Conservation (phyloP, 2,888 invertebrate species). For the Ariolimax columbianus region DNA sequence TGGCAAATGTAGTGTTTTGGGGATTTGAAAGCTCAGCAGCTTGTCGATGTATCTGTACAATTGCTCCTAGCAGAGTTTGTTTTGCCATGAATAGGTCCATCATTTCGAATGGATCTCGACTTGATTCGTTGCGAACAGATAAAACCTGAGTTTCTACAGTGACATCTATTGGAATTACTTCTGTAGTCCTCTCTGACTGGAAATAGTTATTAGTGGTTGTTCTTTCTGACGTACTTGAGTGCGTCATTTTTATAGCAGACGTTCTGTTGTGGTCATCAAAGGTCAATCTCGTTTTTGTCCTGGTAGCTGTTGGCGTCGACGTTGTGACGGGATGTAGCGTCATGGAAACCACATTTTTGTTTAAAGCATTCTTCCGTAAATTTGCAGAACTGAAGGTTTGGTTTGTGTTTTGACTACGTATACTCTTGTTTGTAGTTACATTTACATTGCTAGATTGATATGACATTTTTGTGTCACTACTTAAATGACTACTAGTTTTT, state of each 20-base stretch:
- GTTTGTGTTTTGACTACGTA: background rate
- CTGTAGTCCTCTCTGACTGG: background rate
- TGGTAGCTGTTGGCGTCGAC: background rate
- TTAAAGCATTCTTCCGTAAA: background rate
- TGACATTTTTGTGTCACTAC: background rate
- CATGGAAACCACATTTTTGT: background rate
- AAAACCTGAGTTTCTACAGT: background rate
- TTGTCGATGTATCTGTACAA: background rate
- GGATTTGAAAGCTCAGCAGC: background rate
- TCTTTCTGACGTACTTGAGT: background rate
- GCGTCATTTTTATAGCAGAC: background rate
- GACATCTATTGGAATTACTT: background rate
- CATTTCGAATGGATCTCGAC: constrained; percentile 34
- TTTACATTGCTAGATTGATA: background rate
- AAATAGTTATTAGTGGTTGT: background rate
- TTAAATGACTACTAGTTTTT: background rate
- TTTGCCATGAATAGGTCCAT: constrained; percentile 33
- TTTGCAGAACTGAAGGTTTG: background rate
- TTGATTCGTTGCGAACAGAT: background rate
- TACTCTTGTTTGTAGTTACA: background rate
- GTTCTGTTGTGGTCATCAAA: too few species aligned
- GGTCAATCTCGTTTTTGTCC: background rate
- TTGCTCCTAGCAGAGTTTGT: background rate
- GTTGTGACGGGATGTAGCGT: background rate
- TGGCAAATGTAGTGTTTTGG: background rate